Evolutionary conservation across 2,113 vertebrate species (phyloP).

Genomic region (Lates calcarifer): DNA sequence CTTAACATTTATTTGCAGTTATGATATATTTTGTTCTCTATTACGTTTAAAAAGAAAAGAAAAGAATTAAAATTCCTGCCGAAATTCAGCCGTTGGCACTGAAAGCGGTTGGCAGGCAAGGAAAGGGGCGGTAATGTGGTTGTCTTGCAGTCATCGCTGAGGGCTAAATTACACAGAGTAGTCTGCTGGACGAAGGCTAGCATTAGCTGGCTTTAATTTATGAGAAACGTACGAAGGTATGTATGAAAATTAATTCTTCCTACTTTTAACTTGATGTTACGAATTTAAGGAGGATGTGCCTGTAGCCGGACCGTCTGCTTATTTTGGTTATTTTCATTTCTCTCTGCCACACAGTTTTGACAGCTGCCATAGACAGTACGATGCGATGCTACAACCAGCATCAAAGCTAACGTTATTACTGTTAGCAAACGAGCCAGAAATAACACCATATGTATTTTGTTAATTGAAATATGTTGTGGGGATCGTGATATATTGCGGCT

Average conservation of each 20-base stretch:
- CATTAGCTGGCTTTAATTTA: slow-evolving; percentile 55
- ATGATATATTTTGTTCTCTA: background rate
- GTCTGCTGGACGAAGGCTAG: slow-evolving; percentile 35
- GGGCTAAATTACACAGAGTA: accelerated
- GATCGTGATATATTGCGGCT: accelerated
- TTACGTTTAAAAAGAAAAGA: background rate
- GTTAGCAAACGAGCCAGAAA: background rate
- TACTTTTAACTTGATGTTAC: background rate
- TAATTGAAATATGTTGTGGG: too few species aligned
- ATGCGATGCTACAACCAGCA: slow-evolving; percentile 39
- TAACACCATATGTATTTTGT: background rate
- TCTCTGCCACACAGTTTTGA: slow-evolving; percentile 48
- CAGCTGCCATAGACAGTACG: slow-evolving; percentile 49
- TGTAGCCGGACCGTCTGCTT: accelerated
- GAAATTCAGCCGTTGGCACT: background rate
- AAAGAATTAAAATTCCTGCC: too few species aligned
- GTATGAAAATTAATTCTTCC: background rate
- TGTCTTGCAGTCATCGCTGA: slow-evolving; percentile 43
- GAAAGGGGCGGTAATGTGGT: background rate
- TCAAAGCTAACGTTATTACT: background rate
- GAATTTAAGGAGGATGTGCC: background rate
- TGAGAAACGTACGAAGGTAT: slow-evolving; percentile 57
- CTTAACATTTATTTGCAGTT: background rate
- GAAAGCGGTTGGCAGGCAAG: background rate
- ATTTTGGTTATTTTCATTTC: background rate